Percentiles rank a stretch among this genome's conserved stretches.
Evolutionary conservation across 2,797 vertebrate species (phyloP).

Genomic region (Bryconaethiops microstoma): DNA sequence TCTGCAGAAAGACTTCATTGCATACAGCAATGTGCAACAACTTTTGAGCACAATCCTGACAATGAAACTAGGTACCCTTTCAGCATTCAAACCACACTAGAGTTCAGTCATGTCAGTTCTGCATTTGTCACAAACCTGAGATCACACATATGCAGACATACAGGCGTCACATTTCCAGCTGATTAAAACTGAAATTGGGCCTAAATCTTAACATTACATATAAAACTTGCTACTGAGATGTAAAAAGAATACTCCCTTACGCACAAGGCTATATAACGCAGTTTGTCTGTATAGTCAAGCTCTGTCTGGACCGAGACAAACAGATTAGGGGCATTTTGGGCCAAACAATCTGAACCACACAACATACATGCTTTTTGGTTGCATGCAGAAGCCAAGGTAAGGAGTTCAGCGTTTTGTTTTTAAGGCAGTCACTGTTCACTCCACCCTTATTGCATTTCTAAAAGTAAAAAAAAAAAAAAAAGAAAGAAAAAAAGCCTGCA

Average conservation of each 20-base stretch:
- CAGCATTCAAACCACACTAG: conserved; percentile 29
- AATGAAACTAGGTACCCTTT: conserved; percentile 2
- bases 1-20: neutral
- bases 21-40: conserved; percentile 24
- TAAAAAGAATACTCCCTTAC: neutral
- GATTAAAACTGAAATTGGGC: conserved; percentile 15
- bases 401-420: neutral
- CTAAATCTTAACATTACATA: conserved; percentile 19
- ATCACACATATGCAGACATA: conserved; percentile 33
- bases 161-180: conserved; percentile 6
- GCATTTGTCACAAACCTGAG: conserved; percentile 24
- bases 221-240: conserved; percentile 2
- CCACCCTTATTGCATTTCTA: neutral
- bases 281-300: conserved; percentile 12
- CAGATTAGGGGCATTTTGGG: neutral
- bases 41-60: neutral
- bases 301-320: neutral
- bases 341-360: neutral
- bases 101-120: conserved; percentile 43
- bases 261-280: neutral
- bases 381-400: neutral
- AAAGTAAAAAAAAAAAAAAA: neutral
- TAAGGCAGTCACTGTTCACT: conserved; percentile 10
- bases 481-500: neutral
- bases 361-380: neutral